Evolutionary conservation across 2,888 invertebrate genomes (phyloP).

Genomic region (Bombylius discolor): DNA sequence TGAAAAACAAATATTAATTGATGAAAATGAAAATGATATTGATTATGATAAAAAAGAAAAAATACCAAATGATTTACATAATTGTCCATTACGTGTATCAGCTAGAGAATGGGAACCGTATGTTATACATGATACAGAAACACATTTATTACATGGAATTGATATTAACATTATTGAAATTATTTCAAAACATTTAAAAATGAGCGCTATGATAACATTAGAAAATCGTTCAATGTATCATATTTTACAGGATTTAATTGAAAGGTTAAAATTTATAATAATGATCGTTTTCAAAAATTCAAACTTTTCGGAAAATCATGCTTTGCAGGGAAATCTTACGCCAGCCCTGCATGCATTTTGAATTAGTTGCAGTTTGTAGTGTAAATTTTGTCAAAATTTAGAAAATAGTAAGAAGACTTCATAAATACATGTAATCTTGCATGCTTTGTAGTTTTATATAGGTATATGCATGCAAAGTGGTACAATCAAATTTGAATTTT

Average conservation of each 20-base stretch:
- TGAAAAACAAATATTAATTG: background rate
- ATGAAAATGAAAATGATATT: constrained; percentile 1
- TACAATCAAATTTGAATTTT: too few species aligned
- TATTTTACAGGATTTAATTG: constrained; percentile 27
- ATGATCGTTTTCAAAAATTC: background rate
- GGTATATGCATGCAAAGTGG: too few species aligned
- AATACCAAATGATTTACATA: constrained; percentile 28
- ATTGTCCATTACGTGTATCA: constrained; percentile 27
- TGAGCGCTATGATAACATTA: constrained; percentile 23
- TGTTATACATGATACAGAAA: constrained; percentile 18
- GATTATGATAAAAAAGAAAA: constrained; percentile 20
- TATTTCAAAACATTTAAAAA: constrained; percentile 26
- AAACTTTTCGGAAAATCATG: too few species aligned
- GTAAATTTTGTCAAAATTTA: too few species aligned
- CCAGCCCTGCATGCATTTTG: too few species aligned
- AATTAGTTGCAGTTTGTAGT: too few species aligned
- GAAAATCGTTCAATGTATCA: constrained; percentile 27
- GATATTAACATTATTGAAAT: constrained; percentile 29
- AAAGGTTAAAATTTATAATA: constrained; percentile 17
- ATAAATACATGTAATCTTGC: too few species aligned
- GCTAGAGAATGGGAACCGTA: constrained; percentile 32
- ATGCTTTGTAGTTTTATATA: too few species aligned
- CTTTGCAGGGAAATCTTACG: too few species aligned
- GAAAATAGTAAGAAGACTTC: too few species aligned
- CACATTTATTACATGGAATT: constrained; percentile 20